Percentiles rank a stretch among this genome's conserved stretches.
phyloP scores from a whole-genome alignment of 2,113 vertebrate species.

The Podiceps cristatus region DNA sequence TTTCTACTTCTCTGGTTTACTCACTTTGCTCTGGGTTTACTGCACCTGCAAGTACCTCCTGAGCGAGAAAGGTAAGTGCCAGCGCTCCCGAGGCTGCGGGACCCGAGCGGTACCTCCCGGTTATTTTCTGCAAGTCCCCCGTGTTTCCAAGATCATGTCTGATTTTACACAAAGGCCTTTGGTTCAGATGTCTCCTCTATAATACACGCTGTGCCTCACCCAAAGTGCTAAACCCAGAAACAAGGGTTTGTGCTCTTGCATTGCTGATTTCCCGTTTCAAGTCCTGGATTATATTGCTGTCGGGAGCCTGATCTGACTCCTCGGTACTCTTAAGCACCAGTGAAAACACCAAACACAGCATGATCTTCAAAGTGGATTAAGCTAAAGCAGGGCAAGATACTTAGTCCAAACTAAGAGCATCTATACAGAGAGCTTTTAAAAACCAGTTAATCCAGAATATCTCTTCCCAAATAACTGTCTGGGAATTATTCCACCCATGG shows the following conservation, averaged over 20 bases:
- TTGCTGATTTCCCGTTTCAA: neutral
- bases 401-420: conserved; percentile 52
- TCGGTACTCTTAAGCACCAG: conserved; percentile 15
- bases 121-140: neutral
- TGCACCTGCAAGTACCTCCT: conserved; percentile 92
- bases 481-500: neutral
- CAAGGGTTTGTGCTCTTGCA: neutral
- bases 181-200: neutral
- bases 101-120: neutral
- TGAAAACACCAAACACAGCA: conserved; percentile 31
- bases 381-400: conserved; percentile 42
- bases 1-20: conserved; percentile 90
- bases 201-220: fast-evolving
- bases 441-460: conserved; percentile 31
- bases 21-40: conserved; percentile 91
- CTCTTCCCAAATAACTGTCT: conserved; percentile 11
- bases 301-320: conserved; percentile 13
- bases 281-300: neutral
- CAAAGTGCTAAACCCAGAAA: neutral
- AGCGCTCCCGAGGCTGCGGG: neutral
- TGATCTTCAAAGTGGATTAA: conserved; percentile 67
- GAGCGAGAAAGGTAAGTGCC: conserved; percentile 81
- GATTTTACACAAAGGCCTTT: neutral
- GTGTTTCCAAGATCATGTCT: neutral
- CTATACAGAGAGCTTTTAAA: conserved; percentile 14